These are phyloP conservation scores for Suncus etruscus DNA, from an alignment of 2,113 vertebrate genomes.

Conservation along the genomic window DNA sequence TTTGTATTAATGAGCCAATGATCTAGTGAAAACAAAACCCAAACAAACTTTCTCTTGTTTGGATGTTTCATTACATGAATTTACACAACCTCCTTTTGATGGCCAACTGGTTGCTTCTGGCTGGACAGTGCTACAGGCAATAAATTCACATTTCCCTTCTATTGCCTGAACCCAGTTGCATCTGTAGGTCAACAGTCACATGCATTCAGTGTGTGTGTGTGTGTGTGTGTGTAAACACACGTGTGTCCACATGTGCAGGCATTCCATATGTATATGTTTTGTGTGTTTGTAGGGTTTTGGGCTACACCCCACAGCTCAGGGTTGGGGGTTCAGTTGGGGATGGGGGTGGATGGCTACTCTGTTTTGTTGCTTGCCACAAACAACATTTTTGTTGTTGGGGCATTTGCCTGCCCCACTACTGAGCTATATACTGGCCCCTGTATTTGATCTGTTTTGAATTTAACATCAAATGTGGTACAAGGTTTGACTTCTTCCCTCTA, in stretches of 20 bases:
- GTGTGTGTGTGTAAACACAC: too few relatives aligned
- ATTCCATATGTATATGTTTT: too few relatives aligned
- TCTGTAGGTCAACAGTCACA: background rate
- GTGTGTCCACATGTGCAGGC: too few relatives aligned
- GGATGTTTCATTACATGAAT: background rate
- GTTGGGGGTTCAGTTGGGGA: too few relatives aligned
- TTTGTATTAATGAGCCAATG: background rate
- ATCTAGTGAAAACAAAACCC: background rate
- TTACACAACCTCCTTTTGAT: background rate
- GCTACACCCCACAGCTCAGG: too few relatives aligned
- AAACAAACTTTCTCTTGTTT: background rate
- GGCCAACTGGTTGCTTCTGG: background rate
- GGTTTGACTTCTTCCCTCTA: background rate
- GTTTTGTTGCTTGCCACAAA: too few relatives aligned
- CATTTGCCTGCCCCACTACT: too few relatives aligned
- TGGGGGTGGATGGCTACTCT: too few relatives aligned
- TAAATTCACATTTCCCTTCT: background rate
- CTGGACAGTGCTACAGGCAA: background rate
- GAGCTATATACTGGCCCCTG: too few relatives aligned
- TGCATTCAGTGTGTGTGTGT: background rate
- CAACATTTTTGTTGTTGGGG: too few relatives aligned
- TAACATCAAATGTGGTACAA: background rate
- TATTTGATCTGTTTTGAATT: slow-evolving; percentile 24
- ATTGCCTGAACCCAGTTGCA: too few relatives aligned
- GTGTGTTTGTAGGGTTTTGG: too few relatives aligned